phyloP scores from a whole-genome alignment of 2,888 invertebrate species.

The Tigriopus californicus region DNA sequence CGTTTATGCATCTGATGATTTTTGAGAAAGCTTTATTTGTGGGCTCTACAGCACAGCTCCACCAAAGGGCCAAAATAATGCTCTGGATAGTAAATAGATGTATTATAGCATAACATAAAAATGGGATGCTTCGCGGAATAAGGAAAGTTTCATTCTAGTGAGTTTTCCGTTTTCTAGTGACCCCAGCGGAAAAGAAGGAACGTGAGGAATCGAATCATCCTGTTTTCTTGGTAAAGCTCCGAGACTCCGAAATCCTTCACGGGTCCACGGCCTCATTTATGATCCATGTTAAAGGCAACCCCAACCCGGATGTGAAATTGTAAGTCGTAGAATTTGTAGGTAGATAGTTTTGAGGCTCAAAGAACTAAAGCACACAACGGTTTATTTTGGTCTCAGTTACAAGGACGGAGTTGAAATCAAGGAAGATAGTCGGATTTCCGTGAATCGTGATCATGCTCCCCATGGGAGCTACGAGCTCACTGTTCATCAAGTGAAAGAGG shows the following conservation, averaged over 20 bases:
- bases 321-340: conserved; percentile 44
- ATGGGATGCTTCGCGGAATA: no score
- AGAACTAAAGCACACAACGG: not conserved
- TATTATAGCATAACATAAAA: no score
- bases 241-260: conserved; percentile 68
- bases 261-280: conserved; percentile 71
- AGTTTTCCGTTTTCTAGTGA: conserved; percentile 34
- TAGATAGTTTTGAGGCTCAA: no score
- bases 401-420: conserved; percentile 58
- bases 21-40: no score
- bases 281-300: conserved; percentile 68
- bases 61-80: no score
- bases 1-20: no score
- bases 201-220: conserved; percentile 53
- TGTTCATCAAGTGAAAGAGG: conserved; percentile 53
- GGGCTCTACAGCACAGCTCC: no score
- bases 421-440: conserved; percentile 42
- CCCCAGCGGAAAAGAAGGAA: conserved; percentile 47
- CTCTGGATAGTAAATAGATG: no score
- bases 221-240: conserved; percentile 61
- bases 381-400: conserved; percentile 38
- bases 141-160: no score
- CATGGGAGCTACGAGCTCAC: conserved; percentile 70
- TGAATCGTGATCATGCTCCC: conserved; percentile 55
- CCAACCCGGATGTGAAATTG: conserved; percentile 77